Conservation (phyloP, 2,113 vertebrate species). For the Cichladusa arquata region DNA sequence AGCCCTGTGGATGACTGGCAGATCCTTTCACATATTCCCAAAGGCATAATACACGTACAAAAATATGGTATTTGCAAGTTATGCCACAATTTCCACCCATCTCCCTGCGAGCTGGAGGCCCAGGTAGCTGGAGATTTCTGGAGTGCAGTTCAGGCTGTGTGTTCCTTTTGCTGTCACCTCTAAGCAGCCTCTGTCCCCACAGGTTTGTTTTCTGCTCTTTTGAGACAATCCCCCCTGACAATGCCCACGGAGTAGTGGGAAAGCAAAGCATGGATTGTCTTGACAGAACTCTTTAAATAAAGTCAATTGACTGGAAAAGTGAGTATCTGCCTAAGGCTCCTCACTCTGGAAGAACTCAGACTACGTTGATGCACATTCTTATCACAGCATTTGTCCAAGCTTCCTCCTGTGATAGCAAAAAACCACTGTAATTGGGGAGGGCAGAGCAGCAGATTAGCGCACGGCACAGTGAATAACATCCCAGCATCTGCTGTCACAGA, state of each 20-base stretch:
- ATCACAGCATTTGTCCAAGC: neutral
- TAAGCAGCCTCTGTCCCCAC: neutral
- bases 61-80: neutral
- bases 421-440: neutral
- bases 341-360: neutral
- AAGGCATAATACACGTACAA: neutral
- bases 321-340: neutral
- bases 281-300: constrained; percentile 32
- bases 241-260: neutral
- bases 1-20: too few species aligned
- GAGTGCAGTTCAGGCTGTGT: neutral
- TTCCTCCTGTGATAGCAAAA: neutral
- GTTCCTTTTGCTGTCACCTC: neutral
- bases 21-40: neutral
- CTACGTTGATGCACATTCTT: neutral
- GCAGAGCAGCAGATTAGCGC: constrained; percentile 33
- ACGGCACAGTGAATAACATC: constrained; percentile 3
- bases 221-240: neutral
- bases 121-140: neutral
- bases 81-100: neutral
- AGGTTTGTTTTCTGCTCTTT: neutral
- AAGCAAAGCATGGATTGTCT: neutral
- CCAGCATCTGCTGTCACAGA: constrained; percentile 61
- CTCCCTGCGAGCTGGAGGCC: neutral
- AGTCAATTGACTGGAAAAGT: neutral